Evolutionary conservation across 2,113 vertebrate species (phyloP), one percentile per base, ranked within the genome.

Genomic region (Sapajus apella): DNA sequence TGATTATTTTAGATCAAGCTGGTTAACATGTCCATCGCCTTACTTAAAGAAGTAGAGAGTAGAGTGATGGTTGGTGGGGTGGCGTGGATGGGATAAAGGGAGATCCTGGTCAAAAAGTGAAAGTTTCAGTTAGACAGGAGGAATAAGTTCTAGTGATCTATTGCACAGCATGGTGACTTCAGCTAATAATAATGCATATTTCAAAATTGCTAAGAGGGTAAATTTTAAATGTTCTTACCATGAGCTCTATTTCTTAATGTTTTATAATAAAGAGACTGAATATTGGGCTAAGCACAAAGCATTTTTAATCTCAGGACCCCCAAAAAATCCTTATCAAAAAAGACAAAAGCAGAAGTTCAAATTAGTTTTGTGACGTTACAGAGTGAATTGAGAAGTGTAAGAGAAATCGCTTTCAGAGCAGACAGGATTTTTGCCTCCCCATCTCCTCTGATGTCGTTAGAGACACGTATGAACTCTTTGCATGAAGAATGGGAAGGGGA

Each of bases 391-490:
- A 96, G 98, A 98, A 97, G 95, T 89, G 70, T 70, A 89, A 61
- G 47, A 25, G 1, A 91, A 97, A 97, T 97, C 98, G 97, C 95
- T 3, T 85, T 96, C 97, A 98, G 98, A 97, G 97, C 89, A 96
- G 96, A 92, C 96, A 72, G 0, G 27, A 94, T 88, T 98, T 97
- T 91, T 95, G 95, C 93, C 90, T 96, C 93, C 79, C 80, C 83
- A 66, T 93, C 84, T 86, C 93, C 95, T 98, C 96, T 95, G 91
- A 89, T 97, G 95, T 96, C 35, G 37, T 94, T 91, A 58, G 95
- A n/a, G 5, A 97, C 96, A 97, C 50, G 55, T 93, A 93, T 90
- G 96, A 95, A 98, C 88, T 94, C 97, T 96, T 95, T 94, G 88
- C 94, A 87, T 88, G 87, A 83, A 90, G 96, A 91, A 84, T 37